phyloP scores from a whole-genome alignment of 2,797 vertebrate species.

The Microctenopoma steveboyesi region DNA sequence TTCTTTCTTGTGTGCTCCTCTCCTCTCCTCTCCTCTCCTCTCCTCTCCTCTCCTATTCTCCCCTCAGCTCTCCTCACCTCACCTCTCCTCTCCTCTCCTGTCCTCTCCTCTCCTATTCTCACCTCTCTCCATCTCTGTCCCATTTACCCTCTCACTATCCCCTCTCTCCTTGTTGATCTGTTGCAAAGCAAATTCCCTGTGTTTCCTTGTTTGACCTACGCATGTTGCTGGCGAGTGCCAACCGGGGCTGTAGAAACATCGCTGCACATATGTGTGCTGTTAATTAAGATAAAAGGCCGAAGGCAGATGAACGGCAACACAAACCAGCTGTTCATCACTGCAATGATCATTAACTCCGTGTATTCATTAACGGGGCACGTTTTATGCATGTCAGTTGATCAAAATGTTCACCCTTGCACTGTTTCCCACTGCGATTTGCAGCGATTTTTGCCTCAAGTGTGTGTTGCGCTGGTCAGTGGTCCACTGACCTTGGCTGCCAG shows the following conservation, averaged over 20 bases:
- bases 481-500: constrained; percentile 66
- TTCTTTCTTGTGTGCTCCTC: constrained; percentile 29
- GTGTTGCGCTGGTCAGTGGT: constrained; percentile 46
- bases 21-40: constrained; percentile 11
- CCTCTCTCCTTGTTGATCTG: constrained; percentile 67
- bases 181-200: constrained; percentile 61
- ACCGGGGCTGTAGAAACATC: constrained; percentile 42
- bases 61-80: too few species aligned
- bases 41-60: too few species aligned
- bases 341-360: constrained; percentile 63
- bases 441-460: constrained; percentile 10
- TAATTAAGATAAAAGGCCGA: constrained; percentile 77
- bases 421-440: constrained; percentile 37
- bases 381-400: constrained; percentile 49
- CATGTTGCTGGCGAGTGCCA: constrained; percentile 34
- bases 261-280: constrained; percentile 65
- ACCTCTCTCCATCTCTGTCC: constrained; percentile 75
- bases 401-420: constrained; percentile 6
- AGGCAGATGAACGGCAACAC: constrained; percentile 57
- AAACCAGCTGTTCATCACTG: constrained; percentile 75
- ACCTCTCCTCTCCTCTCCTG: too few species aligned
- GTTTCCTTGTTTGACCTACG: constrained; percentile 62
- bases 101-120: too few species aligned
- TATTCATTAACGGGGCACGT: constrained; percentile 59
- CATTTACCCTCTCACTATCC: constrained; percentile 64